phyloP scores from a whole-genome alignment of 2,797 vertebrate genomes.

The Chromis chromis region DNA sequence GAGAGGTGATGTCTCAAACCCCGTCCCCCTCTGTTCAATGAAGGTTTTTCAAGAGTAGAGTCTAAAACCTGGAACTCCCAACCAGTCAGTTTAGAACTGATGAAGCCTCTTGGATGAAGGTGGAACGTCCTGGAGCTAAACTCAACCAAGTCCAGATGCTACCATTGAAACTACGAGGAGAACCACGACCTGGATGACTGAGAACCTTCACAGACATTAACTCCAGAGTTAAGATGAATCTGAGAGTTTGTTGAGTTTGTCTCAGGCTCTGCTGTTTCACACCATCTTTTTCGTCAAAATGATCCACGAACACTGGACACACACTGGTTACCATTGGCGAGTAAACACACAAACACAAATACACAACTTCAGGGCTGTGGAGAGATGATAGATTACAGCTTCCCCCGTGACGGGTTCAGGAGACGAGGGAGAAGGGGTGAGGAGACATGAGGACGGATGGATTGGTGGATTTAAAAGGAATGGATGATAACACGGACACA shows the following conservation, averaged over 20 bases:
- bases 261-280: slow-evolving; percentile 49
- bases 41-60: too few species aligned
- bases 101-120: too few species aligned
- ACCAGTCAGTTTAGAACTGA: too few species aligned
- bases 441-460: slow-evolving; percentile 39
- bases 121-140: too few species aligned
- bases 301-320: slow-evolving; percentile 45
- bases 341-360: slow-evolving; percentile 15
- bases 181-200: too few species aligned
- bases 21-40: too few species aligned
- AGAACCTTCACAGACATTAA: too few species aligned
- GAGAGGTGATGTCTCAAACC: too few species aligned
- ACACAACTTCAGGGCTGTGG: slow-evolving; percentile 46
- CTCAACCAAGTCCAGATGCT: too few species aligned
- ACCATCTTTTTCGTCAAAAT: slow-evolving; percentile 25
- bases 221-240: too few species aligned
- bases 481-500: slow-evolving; percentile 49
- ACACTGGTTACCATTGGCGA: slow-evolving; percentile 17
- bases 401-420: slow-evolving; percentile 14
- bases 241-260: slow-evolving; percentile 31
- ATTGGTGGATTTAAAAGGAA: slow-evolving; percentile 21
- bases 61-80: too few species aligned
- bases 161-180: too few species aligned
- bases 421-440: slow-evolving; percentile 51
- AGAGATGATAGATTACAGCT: slow-evolving; percentile 55